Conservation (phyloP, 2,888 invertebrate species). For the Amiota mariae region DNA sequence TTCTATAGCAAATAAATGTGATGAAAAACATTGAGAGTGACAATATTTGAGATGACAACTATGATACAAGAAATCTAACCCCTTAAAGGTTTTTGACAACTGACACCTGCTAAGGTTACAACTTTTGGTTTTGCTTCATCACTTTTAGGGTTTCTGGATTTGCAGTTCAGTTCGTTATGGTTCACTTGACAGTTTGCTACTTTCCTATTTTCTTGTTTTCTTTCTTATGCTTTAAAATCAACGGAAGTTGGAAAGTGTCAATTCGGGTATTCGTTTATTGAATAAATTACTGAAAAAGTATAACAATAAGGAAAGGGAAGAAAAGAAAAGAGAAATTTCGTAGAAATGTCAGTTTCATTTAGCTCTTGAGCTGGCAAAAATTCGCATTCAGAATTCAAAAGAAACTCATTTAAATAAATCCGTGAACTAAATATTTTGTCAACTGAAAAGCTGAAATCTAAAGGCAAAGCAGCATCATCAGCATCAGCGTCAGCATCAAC, state of each 20-base stretch:
- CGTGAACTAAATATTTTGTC: conserved; percentile 26
- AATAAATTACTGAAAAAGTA: conserved; percentile 23
- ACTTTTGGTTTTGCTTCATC: no score
- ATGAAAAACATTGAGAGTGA: background rate
- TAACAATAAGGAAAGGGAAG: background rate
- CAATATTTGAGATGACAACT: conserved; percentile 1
- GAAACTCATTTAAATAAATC: conserved; percentile 30
- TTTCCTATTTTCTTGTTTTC: background rate
- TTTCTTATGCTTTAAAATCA: background rate
- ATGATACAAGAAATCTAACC: no score
- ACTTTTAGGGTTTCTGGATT: no score
- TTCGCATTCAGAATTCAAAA: conserved; percentile 6
- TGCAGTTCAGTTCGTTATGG: background rate
- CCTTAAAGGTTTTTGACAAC: no score
- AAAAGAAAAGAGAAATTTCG: background rate
- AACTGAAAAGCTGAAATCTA: background rate
- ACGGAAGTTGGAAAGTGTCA: conserved; percentile 21
- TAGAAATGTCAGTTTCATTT: background rate
- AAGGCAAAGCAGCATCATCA: background rate
- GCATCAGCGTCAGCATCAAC: no score
- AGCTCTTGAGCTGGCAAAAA: background rate
- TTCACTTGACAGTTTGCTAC: background rate
- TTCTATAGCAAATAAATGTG: conserved; percentile 15
- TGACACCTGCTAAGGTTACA: no score
- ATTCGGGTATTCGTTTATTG: conserved; percentile 21